Percentiles rank a stretch among this genome's conserved stretches.
phyloP scores from a whole-genome alignment of 2,888 invertebrate genomes.

The Drosophila phalerata region DNA sequence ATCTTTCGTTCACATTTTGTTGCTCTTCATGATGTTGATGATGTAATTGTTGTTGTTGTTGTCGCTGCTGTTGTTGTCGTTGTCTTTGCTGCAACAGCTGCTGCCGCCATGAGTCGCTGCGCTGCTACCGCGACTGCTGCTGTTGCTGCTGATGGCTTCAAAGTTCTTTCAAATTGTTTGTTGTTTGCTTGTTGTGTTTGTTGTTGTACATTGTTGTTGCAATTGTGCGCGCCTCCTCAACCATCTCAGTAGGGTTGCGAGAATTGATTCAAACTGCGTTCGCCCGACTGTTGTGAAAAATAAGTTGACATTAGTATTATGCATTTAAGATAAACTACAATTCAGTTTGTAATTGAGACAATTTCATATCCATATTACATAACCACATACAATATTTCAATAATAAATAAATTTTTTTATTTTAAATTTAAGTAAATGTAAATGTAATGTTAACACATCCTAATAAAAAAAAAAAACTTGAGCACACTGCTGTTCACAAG shows the following conservation, averaged over 20 bases:
- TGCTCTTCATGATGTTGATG: conserved; percentile 34
- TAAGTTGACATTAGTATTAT: neutral
- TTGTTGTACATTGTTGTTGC: conserved; percentile 67
- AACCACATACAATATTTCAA: too few species aligned
- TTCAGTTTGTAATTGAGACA: neutral
- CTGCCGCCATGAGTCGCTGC: conserved; percentile 42
- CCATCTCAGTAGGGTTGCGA: conserved; percentile 85
- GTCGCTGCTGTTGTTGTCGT: conserved; percentile 25
- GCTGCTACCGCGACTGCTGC: conserved; percentile 43
- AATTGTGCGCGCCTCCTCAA: conserved; percentile 64
- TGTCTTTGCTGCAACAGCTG: conserved; percentile 18
- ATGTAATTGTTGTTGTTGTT: conserved; percentile 17
- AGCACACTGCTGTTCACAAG: too few species aligned
- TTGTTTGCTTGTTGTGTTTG: conserved; percentile 61
- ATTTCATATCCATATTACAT: too few species aligned
- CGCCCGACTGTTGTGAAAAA: conserved; percentile 60
- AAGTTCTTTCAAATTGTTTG: conserved; percentile 67
- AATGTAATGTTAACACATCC: too few species aligned
- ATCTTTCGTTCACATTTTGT: conserved; percentile 39
- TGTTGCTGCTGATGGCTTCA: conserved; percentile 44
- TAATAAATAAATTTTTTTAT: too few species aligned
- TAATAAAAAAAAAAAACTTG: too few species aligned
- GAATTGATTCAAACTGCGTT: conserved; percentile 85
- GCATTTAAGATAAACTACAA: neutral
- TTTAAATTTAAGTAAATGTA: too few species aligned